These are phyloP conservation scores for Indicator indicator DNA, from an alignment of 2,113 vertebrate species.

Conservation along the genomic window DNA sequence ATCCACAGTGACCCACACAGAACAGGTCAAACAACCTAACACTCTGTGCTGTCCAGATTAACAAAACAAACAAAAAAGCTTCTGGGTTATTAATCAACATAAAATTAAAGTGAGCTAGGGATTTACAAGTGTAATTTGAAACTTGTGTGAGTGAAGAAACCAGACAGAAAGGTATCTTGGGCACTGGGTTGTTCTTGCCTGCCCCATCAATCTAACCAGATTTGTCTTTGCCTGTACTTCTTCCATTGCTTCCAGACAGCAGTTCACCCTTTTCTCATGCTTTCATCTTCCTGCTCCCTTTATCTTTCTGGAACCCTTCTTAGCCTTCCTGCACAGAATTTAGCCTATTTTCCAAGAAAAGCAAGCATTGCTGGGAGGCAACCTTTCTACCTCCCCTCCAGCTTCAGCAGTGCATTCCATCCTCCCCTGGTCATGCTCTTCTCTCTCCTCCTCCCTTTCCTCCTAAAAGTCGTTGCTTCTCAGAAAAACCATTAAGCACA, in stretches of 20 bases:
- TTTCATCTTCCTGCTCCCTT: background rate
- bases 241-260: background rate
- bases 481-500: constrained; percentile 30
- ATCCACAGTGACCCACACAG: background rate
- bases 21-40: background rate
- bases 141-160: background rate
- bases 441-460: background rate
- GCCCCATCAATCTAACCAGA: background rate
- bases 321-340: background rate
- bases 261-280: background rate
- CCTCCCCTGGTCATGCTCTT: background rate
- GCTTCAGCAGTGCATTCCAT: background rate
- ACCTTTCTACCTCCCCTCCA: background rate
- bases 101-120: background rate
- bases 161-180: background rate
- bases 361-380: background rate
- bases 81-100: background rate
- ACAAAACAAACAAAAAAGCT: background rate
- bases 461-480: background rate
- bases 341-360: background rate
- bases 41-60: background rate
- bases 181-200: background rate
- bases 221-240: background rate
- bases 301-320: background rate
- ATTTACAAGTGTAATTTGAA: background rate